Evolutionary conservation across 1,140 invertebrate species (phyloP), one percentile per base, ranked within the genome.

Genomic region (Heterodera schachtii): DNA sequence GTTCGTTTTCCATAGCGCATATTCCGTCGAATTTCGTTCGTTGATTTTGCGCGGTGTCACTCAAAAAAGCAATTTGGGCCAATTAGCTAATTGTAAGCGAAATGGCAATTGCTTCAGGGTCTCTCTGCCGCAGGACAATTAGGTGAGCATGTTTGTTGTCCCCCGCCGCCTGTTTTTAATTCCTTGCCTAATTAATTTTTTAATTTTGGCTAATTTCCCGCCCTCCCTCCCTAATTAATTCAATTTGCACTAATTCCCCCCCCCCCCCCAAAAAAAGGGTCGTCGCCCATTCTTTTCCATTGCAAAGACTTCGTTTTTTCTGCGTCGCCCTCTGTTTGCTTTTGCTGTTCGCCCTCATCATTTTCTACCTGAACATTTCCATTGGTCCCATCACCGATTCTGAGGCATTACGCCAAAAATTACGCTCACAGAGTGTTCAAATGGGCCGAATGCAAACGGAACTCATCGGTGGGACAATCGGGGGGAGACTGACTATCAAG

Each of bases 311-410:
- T 31, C 69, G 69, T 31, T 41, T 71, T 19, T 6, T 71, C 19
- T 31, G 69, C 43, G 8, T 19, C 19, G 69, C 21, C n/a, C 41
- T 71, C 41, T 71, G 9, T 6, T 9, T 41, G 6, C 2, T 71
- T 2, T 31, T 71, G 41, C 69, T 71, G 69, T 64, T 64, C 19
- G n/a, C 2, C 19, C 11, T 64, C 11, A 19, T 64, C 57, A 64
- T 64, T 64, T 64, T 64, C 19, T 71, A 43, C 69, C 44, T 46
- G 21, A 71, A 71, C 69, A 71, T 71, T 46, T 41, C 69, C 31
- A 71, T 41, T 11, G 69, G 69, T 1, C 41, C 31, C n/a, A 13
- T 64, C 11, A 46, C 41, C 41, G 69, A 71, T 11, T 43, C 44
- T 31, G 69, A 21, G 69, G 44, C 69, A 46, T 11, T 71, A 19